Percentiles rank a stretch among this genome's conserved stretches.
These are phyloP conservation scores for Caenorhabditis sulstoni DNA, from an alignment of 2,888 invertebrate genomes.

Conservation along the genomic window DNA sequence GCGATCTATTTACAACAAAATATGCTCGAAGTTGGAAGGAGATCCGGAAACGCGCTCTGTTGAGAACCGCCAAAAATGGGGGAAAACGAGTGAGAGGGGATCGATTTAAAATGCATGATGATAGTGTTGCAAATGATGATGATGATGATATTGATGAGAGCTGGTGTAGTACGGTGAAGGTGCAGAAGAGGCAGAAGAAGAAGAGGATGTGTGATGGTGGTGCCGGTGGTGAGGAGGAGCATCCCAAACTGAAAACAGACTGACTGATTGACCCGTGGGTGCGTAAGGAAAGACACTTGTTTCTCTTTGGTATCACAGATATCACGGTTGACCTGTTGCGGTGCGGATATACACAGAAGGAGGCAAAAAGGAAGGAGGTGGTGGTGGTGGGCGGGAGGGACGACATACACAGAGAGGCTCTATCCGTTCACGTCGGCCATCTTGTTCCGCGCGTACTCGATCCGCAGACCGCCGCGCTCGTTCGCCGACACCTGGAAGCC, in stretches of 20 bases:
- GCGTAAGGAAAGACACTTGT: slow-evolving; percentile 26
- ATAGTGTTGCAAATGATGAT: slow-evolving; percentile 7
- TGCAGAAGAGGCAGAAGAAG: slow-evolving; percentile 31
- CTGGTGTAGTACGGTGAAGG: slow-evolving; percentile 40
- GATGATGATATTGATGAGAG: slow-evolving; percentile 17
- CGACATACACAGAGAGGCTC: slow-evolving; percentile 27
- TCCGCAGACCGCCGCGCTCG: slow-evolving; percentile 96
- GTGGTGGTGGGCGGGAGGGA: not conserved
- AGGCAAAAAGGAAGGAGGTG: slow-evolving; percentile 9
- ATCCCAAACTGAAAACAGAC: slow-evolving; percentile 51
- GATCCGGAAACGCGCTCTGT: not conserved
- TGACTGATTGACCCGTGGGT: slow-evolving; percentile 12
- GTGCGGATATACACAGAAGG: slow-evolving; percentile 9
- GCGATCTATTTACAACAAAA: too few relatives aligned
- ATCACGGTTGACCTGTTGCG: slow-evolving; percentile 26
- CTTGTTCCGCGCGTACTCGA: slow-evolving; percentile 99
- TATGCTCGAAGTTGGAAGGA: not conserved
- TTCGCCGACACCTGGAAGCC: slow-evolving; percentile 86
- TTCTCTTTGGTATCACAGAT: slow-evolving; percentile 23
- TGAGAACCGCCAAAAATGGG: not conserved
- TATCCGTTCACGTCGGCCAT: slow-evolving; percentile 88
- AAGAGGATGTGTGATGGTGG: slow-evolving; percentile 28
- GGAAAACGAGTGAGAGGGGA: not conserved
- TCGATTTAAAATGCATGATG: slow-evolving; percentile 21
- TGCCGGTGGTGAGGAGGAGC: slow-evolving; percentile 31